Evolutionary conservation across 2,888 invertebrate genomes (phyloP).

Genomic region (Aphelenchoides bicaudatus): DNA sequence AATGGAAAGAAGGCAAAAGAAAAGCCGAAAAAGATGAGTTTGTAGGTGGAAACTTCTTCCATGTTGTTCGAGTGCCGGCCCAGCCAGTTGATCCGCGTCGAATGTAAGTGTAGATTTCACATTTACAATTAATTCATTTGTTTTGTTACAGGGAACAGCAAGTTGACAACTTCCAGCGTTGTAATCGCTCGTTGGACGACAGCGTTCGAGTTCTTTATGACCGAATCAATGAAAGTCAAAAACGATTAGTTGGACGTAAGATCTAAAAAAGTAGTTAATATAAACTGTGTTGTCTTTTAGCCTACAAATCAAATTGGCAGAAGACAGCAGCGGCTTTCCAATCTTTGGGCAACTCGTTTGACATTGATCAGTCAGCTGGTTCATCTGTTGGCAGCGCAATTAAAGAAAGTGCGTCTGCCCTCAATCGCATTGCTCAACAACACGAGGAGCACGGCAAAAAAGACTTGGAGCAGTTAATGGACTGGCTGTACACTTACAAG

Average conservation of each 20-base stretch:
- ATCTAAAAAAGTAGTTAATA: conserved; percentile 21
- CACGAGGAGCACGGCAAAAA: conserved; percentile 77
- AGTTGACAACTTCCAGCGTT: conserved; percentile 77
- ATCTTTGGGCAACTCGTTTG: conserved; percentile 77
- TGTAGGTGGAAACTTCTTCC: conserved; percentile 83
- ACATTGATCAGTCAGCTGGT: conserved; percentile 67
- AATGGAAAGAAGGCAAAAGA: conserved; percentile 93
- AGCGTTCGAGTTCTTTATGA: conserved; percentile 78
- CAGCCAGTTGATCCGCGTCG: conserved; percentile 68
- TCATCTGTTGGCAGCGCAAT: conserved; percentile 67
- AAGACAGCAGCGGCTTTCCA: conserved; percentile 83
- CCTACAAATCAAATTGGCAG: conserved; percentile 83
- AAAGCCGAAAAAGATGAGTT: conserved; percentile 89
- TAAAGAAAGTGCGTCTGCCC: conserved; percentile 80
- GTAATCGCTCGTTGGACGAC: conserved; percentile 79
- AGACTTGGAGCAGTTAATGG: conserved; percentile 84
- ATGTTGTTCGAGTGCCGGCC: conserved; percentile 80
- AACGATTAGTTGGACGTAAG: conserved; percentile 74
- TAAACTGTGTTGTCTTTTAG: conserved; percentile 31
- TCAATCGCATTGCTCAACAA: conserved; percentile 80
- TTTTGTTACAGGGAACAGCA: conserved; percentile 70
- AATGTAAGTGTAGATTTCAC: conserved; percentile 62
- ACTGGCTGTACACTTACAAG: conserved; percentile 87
- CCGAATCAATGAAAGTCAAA: conserved; percentile 78
- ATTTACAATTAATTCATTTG: conserved; percentile 19